Evolutionary conservation across 2,888 invertebrate genomes (phyloP).

Genomic region (Acronicta alni): DNA sequence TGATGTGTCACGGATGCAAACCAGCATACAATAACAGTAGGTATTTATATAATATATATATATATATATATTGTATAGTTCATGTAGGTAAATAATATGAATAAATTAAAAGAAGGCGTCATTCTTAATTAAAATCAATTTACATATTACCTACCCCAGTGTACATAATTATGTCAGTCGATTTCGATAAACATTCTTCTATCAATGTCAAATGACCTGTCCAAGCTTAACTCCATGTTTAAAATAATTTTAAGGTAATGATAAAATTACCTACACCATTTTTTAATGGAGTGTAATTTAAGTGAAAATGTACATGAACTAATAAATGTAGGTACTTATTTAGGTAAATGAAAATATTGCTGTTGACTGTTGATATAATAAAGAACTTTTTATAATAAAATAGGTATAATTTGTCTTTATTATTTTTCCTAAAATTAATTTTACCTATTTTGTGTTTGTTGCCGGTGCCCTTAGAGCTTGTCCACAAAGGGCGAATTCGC

Average conservation of each 20-base stretch:
- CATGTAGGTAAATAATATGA: too few species aligned
- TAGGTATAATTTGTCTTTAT: not conserved
- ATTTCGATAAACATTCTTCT: conserved; percentile 28
- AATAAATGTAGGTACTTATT: conserved; percentile 28
- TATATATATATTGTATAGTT: too few species aligned
- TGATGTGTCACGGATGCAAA: too few species aligned
- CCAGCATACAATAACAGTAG: too few species aligned
- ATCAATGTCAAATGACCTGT: conserved; percentile 6
- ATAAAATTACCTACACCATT: not conserved
- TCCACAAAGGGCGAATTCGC: too few species aligned
- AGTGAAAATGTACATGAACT: conserved; percentile 33
- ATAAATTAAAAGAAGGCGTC: too few species aligned
- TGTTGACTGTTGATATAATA: conserved; percentile 64
- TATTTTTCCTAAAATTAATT: too few species aligned
- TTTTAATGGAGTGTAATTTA: conserved; percentile 3
- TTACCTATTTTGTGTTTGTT: too few species aligned
- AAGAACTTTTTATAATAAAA: conserved; percentile 47
- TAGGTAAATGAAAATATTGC: conserved; percentile 40
- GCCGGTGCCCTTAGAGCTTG: too few species aligned
- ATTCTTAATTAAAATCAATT: too few species aligned
- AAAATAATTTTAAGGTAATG: conserved; percentile 7
- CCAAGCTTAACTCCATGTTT: conserved; percentile 16
- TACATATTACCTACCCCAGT: too few species aligned
- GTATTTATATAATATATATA: too few species aligned
- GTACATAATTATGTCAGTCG: conserved; percentile 7